Evolutionary conservation across 2,888 invertebrate genomes (phyloP), one percentile per base, ranked within the genome.

Genomic region (Acanthosepion esculentum): DNA sequence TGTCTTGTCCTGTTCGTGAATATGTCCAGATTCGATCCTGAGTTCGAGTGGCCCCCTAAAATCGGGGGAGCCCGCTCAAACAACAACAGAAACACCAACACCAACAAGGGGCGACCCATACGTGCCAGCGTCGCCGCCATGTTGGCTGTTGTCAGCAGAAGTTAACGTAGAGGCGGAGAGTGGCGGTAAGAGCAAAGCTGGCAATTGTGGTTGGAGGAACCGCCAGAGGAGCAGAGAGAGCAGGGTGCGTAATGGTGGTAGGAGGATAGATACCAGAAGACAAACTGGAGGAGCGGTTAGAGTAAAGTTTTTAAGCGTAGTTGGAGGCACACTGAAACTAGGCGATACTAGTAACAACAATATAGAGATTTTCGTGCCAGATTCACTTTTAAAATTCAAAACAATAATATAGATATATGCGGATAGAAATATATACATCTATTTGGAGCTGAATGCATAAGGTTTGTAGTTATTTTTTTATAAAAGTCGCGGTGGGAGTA

Each of bases 51-150:
- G 78, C n/a, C n/a, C 78, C 78, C 78, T 29, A n/a, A n/a, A n/a
- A n/a, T 78, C 78, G 78, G n/a, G 10, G 78, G n/a, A 78, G 78
- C 78, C 78, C 78, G 78, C n/a, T 78, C 78, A 78, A 78, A 78
- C 15, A 92, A 50, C 92, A 92, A 48, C 26, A 48, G 53, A 26
- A 92, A 92, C 26, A 92, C 48, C 92, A 92, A 92, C 29, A 92
- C 92, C 92, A 92, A 92, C 92, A 92, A 92, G 92, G 92, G 48
- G 92, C 92, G 92, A 92, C 92, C 92, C 92, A 48, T 92, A 48
- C 41, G 50, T 92, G 48, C 92, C 92, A 92, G 29, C 92, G 53
- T 53, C 92, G 92, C 92, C 92, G 92, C 92, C 92, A 92, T 92
- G 92, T 92, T 92, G 92, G 92, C 15, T 92, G 92, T 50, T 48